Evolutionary conservation across 2,797 vertebrate genomes (phyloP).

Genomic region (Eulemur mongoz): DNA sequence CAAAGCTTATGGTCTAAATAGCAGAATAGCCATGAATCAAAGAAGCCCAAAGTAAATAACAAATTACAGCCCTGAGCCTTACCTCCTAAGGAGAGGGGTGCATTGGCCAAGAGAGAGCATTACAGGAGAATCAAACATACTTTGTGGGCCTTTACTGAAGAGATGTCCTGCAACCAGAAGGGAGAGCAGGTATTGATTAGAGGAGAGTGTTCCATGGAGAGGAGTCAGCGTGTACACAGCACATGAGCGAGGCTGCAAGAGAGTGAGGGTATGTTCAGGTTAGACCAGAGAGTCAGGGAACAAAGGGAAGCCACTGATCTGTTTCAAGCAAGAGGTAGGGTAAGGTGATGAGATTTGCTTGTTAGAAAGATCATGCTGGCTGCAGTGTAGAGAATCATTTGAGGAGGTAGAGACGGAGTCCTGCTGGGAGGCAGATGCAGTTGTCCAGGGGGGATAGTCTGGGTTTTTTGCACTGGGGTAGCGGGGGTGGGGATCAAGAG

Average conservation of each 20-base stretch:
- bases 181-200: background rate
- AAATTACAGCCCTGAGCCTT: background rate
- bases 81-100: background rate
- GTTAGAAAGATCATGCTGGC: background rate
- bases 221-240: no score
- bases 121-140: background rate
- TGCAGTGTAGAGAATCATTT: background rate
- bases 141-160: background rate
- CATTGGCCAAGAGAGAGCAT: background rate
- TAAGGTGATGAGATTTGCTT: background rate
- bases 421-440: background rate
- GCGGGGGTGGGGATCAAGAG: background rate
- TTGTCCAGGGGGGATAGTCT: background rate
- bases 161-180: background rate
- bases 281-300: background rate
- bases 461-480: background rate
- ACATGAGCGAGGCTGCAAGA: background rate
- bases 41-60: background rate
- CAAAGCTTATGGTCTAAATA: background rate
- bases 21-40: background rate
- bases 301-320: background rate
- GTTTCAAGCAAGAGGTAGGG: background rate
- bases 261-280: background rate
- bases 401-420: background rate
- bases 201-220: background rate